Percentiles rank a stretch among this genome's conserved stretches.
Evolutionary conservation across 2,113 vertebrate species (phyloP).

Genomic region (Chroicocephalus ridibundus): DNA sequence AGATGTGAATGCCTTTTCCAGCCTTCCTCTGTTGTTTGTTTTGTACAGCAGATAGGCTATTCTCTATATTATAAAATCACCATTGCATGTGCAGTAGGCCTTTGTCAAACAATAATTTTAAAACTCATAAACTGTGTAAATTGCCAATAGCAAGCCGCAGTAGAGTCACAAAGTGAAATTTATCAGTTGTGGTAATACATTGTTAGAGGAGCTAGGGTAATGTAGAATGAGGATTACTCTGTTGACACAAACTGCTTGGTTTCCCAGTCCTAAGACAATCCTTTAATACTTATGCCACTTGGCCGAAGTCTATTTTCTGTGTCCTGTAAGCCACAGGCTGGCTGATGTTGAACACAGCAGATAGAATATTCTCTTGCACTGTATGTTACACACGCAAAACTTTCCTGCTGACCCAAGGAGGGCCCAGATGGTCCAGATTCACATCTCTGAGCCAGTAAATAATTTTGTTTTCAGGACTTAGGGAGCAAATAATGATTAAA

Average conservation of each 20-base stretch:
- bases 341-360: not conserved
- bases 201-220: not conserved
- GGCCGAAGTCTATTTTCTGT: not conserved
- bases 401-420: not conserved
- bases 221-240: fast-evolving
- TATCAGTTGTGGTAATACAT: not conserved
- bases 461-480: not conserved
- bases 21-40: not conserved
- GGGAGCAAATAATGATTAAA: not conserved
- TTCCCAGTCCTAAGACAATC: not conserved
- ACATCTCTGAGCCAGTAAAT: not conserved
- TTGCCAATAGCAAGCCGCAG: not conserved
- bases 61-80: not conserved
- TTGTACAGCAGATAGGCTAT: not conserved
- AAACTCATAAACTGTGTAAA: not conserved
- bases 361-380: not conserved
- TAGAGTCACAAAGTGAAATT: not conserved
- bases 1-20: not conserved
- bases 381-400: not conserved
- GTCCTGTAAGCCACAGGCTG: not conserved
- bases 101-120: not conserved
- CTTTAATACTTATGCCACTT: not conserved
- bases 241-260: not conserved
- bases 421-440: not conserved
- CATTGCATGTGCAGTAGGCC: not conserved